phyloP scores from a whole-genome alignment of 2,888 invertebrate species.

The Drosophila ezoana region DNA sequence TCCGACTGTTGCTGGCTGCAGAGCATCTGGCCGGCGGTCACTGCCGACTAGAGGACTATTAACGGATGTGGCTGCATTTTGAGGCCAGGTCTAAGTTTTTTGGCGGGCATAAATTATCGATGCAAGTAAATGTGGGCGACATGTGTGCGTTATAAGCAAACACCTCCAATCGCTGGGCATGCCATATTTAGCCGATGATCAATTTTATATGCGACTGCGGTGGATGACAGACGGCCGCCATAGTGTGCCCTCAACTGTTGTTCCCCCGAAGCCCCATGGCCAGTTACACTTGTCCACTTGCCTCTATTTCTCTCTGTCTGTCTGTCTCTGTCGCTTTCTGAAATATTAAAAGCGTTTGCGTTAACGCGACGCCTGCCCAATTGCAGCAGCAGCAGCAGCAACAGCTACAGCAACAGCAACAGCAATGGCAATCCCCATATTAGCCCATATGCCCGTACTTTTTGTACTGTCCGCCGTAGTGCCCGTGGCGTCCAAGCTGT shows the following conservation, averaged over 20 bases:
- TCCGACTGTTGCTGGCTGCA: no score
- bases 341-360: slow-evolving; percentile 73
- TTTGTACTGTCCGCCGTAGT: not conserved
- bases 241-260: slow-evolving; percentile 17
- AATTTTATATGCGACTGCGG: slow-evolving; percentile 64
- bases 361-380: slow-evolving; percentile 46
- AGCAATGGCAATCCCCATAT: slow-evolving; percentile 17
- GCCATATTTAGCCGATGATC: slow-evolving; percentile 70
- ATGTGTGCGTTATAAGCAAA: slow-evolving; percentile 56
- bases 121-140: slow-evolving; percentile 49
- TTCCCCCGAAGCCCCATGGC: slow-evolving; percentile 2
- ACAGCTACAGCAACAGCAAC: slow-evolving; percentile 23
- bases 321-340: slow-evolving; percentile 23
- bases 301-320: not conserved
- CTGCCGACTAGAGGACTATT: not conserved
- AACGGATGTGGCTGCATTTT: not conserved
- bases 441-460: slow-evolving; percentile 8
- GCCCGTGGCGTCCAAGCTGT: not conserved
- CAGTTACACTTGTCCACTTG: slow-evolving; percentile 5
- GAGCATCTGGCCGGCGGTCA: no score
- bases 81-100: slow-evolving; percentile 5
- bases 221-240: slow-evolving; percentile 38
- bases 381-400: slow-evolving; percentile 30
- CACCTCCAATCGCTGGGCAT: slow-evolving; percentile 38
- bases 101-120: slow-evolving; percentile 64